phyloP scores from a whole-genome alignment of 2,888 invertebrate species.

The Eupeodes luniger region DNA sequence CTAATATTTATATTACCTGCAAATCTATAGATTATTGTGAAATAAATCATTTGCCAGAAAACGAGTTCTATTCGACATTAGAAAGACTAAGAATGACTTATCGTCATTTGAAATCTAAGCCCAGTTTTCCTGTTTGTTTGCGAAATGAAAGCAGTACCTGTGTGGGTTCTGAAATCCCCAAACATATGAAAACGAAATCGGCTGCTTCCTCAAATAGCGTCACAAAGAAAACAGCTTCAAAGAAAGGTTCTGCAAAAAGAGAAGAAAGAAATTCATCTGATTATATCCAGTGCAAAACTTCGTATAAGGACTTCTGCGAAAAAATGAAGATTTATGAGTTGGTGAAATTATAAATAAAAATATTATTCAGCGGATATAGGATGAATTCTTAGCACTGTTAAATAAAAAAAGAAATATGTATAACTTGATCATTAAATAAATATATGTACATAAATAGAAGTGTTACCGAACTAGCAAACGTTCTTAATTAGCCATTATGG shows the following conservation, averaged over 20 bases:
- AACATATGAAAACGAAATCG: slow-evolving; percentile 15
- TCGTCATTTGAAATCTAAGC: slow-evolving; percentile 79
- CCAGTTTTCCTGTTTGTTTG: slow-evolving; percentile 48
- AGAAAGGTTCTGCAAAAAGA: slow-evolving; percentile 47
- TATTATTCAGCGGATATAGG: background rate
- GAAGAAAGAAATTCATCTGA: slow-evolving; percentile 51
- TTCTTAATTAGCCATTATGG: no score
- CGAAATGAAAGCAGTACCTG: slow-evolving; percentile 72
- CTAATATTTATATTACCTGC: background rate
- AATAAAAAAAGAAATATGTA: background rate
- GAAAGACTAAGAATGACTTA: slow-evolving; percentile 84
- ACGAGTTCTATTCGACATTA: slow-evolving; percentile 90
- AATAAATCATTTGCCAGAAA: slow-evolving; percentile 89
- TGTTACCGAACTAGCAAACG: no score
- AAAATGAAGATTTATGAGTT: slow-evolving; percentile 60
- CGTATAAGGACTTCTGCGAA: slow-evolving; percentile 54
- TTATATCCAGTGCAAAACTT: slow-evolving; percentile 34
- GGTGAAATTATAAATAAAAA: background rate
- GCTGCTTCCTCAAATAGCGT: slow-evolving; percentile 8
- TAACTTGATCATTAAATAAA: no score
- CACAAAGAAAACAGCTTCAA: slow-evolving; percentile 39
- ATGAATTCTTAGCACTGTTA: background rate
- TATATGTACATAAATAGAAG: no score
- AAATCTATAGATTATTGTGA: slow-evolving; percentile 87
- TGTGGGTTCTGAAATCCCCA: slow-evolving; percentile 33